Base-by-base conservation (phyloP, 2,113 vertebrate species). In the Phrynocephalus versicolor region DNA sequence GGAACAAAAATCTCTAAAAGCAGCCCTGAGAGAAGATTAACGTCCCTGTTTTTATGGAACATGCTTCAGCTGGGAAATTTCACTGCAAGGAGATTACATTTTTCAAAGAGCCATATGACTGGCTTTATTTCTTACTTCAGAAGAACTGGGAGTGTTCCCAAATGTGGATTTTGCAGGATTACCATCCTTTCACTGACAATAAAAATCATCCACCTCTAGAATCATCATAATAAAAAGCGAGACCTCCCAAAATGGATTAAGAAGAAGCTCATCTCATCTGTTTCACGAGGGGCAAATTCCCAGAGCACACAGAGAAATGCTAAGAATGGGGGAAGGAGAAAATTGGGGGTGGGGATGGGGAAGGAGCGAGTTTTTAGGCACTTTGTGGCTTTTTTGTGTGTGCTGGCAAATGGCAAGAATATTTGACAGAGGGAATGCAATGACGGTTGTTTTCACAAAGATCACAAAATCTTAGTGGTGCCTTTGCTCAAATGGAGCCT, bases 131-230 rank as follows among this genome's bases (percentile, higher is more conserved):
- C 57, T 91, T 86, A 89, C 93, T 95, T 95, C 89, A 93, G 94
- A 94, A 92, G 88, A 87, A 78, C 92, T 23, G 91, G 94, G 93
- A 96, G 91, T 87, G 84, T 37, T 90, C 96, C 95, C 95, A 95
- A 92, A 93, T 94, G 92, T 91, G 93, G 94, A 93, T 95, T 95
- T 83, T 94, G 93, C 90, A 89, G 88, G 93, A 96, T 96, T 96
- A 95, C 88, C 88, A 76, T 87, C 92, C 89, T 94, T 94, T 93
- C 39, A 30, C 79, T 92, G 91, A 86, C 88, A 85, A 85, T 91
- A 83, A 91, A 88, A 93, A 88, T 83, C 82, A 83, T 80, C 82
- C 79, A 83, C 76, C 86, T 85, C 0, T 0, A 4, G 81, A 88
- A 92, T 79, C 82, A 78, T 1, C 57, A 39, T 35, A 70, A 6